Evolutionary conservation across 2,113 vertebrate species (phyloP).

Genomic region (Strix uralensis): DNA sequence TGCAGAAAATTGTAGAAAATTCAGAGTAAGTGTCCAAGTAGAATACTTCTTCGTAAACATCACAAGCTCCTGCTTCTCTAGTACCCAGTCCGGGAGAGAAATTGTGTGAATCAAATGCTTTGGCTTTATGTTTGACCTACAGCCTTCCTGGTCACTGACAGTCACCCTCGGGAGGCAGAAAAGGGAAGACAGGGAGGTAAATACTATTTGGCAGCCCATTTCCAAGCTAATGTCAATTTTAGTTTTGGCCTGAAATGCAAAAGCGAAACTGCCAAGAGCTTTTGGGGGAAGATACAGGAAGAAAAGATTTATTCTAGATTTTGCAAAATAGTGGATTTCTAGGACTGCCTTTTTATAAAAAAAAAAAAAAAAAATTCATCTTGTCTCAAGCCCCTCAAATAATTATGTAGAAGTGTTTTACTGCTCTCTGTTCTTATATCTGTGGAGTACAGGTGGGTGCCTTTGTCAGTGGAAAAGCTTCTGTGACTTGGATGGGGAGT

Average conservation of each 20-base stretch:
- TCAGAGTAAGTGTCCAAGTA: neutral
- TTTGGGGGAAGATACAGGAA: neutral
- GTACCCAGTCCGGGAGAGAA: neutral
- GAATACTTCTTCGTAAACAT: neutral
- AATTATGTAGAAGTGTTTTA: accelerated
- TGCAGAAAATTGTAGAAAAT: neutral
- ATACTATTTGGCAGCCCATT: neutral
- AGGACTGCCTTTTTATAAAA: neutral
- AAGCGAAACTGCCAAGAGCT: neutral
- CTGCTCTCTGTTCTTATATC: neutral
- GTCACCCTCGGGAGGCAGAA: neutral
- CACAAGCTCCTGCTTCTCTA: neutral
- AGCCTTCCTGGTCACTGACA: neutral
- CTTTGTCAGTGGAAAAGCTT: neutral
- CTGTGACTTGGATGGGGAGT: neutral
- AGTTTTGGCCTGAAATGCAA: neutral
- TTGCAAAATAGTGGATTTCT: neutral
- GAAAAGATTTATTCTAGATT: neutral
- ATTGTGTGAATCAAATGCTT: neutral
- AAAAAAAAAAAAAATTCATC: neutral
- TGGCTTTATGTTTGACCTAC: neutral
- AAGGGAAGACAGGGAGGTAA: neutral
- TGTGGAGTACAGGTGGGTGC: neutral
- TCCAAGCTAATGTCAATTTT: neutral
- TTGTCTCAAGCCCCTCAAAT: neutral